A percentile compares a stretch with the other conserved stretches of the same genome.
These are phyloP conservation scores for Diplodus sargus DNA, from an alignment of 2,797 vertebrate genomes.

Conservation along the genomic window DNA sequence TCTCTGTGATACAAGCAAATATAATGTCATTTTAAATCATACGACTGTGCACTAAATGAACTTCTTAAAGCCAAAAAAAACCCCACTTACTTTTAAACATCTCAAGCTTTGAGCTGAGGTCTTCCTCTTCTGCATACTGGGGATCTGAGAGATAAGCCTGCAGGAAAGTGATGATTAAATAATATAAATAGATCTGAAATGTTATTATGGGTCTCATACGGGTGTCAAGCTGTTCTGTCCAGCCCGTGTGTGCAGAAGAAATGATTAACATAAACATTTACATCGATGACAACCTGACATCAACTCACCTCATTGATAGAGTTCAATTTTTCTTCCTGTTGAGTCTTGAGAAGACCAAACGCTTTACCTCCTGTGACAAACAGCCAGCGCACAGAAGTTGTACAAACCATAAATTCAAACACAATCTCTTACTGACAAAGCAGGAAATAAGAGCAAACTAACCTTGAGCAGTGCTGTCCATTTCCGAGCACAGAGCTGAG, in stretches of 20 bases:
- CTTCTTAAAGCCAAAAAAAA: not conserved
- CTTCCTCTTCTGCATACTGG: slow-evolving; percentile 86
- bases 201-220: not conserved
- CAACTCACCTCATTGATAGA: slow-evolving; percentile 85
- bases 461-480: slow-evolving; percentile 78
- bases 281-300: not conserved
- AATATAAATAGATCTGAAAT: not conserved
- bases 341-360: slow-evolving; percentile 83
- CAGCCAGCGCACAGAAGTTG: not conserved
- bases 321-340: slow-evolving; percentile 86
- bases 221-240: too few species aligned
- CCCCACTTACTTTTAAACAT: slow-evolving; percentile 85
- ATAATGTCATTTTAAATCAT: not conserved
- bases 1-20: slow-evolving; percentile 77
- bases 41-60: not conserved
- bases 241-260: not conserved
- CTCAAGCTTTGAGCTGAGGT: slow-evolving; percentile 84
- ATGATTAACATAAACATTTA: not conserved
- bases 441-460: slow-evolving; percentile 21
- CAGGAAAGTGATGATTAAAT: slow-evolving; percentile 22
- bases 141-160: slow-evolving; percentile 87
- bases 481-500: slow-evolving; percentile 45
- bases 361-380: slow-evolving; percentile 83
- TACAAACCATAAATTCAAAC: not conserved
- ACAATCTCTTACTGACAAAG: not conserved